Conservation (phyloP, 2,888 invertebrate species). For the Amblyteles armatorius region DNA sequence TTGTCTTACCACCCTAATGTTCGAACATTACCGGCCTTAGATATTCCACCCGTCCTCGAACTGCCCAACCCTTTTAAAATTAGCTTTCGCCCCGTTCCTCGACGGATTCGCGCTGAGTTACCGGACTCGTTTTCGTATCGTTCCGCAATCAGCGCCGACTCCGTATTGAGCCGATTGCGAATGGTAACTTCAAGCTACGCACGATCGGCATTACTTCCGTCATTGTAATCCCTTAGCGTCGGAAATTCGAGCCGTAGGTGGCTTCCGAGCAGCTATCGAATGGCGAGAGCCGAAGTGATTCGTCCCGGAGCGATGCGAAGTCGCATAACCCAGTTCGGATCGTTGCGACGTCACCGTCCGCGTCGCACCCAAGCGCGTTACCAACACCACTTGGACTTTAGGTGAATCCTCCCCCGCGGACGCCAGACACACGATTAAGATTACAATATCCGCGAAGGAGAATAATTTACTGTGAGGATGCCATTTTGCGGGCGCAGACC, state of each 20-base stretch:
- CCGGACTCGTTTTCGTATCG: no score
- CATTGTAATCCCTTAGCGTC: not conserved
- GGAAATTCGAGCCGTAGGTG: not conserved
- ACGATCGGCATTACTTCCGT: not conserved
- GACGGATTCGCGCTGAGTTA: no score
- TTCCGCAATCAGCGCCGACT: no score
- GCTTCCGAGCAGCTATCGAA: constrained; percentile 2
- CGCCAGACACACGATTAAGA: constrained; percentile 73
- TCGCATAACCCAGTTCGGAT: not conserved
- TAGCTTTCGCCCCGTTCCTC: constrained; percentile 30
- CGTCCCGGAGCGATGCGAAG: not conserved
- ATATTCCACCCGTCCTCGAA: constrained; percentile 74
- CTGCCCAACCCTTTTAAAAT: constrained; percentile 65
- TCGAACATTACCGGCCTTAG: constrained; percentile 78
- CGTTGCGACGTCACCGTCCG: not conserved
- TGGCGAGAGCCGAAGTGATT: not conserved
- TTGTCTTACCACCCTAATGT: constrained; percentile 74
- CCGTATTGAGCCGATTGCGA: not conserved
- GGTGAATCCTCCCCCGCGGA: constrained; percentile 17
- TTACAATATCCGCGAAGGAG: constrained; percentile 74
- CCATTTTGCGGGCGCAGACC: constrained; percentile 75
- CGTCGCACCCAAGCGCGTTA: not conserved
- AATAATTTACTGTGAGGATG: constrained; percentile 79
- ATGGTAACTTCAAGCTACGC: not conserved
- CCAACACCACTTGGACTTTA: constrained; percentile 24